Evolutionary conservation across 2,113 vertebrate species (phyloP).

Genomic region (Mesembrinibis cayennensis): DNA sequence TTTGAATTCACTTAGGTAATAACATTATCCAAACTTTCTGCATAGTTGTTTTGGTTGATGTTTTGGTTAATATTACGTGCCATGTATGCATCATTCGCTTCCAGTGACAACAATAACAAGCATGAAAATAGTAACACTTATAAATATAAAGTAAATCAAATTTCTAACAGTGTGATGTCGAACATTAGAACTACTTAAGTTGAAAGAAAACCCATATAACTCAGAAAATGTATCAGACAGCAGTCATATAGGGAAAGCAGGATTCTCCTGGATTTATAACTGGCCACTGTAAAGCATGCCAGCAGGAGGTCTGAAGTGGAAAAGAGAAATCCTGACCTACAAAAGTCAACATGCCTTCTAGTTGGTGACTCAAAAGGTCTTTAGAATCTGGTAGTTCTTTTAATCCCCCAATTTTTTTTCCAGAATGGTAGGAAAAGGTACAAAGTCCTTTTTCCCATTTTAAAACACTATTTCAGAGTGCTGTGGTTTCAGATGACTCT

Average conservation of each 20-base stretch:
- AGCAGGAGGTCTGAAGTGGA: background rate
- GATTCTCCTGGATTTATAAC: background rate
- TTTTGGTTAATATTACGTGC: background rate
- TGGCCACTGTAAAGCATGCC: background rate
- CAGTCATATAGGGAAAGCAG: background rate
- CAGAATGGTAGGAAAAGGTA: background rate
- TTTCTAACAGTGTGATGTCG: background rate
- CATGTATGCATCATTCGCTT: background rate
- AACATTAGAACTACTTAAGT: background rate
- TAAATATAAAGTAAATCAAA: background rate
- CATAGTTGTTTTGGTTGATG: background rate
- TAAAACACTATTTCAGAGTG: background rate
- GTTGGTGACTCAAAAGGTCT: background rate
- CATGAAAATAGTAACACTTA: background rate
- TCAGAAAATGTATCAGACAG: background rate
- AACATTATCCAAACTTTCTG: background rate
- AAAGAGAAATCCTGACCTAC: background rate
- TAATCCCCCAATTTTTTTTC: background rate
- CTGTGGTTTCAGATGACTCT: background rate
- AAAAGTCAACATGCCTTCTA: background rate
- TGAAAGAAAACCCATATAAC: background rate
- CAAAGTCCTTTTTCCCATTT: background rate
- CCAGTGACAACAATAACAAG: background rate
- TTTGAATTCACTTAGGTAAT: background rate
- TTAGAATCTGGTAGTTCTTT: background rate